Base-by-base conservation (phyloP, 2,113 vertebrate genomes). In the Physeter macrocephalus region DNA sequence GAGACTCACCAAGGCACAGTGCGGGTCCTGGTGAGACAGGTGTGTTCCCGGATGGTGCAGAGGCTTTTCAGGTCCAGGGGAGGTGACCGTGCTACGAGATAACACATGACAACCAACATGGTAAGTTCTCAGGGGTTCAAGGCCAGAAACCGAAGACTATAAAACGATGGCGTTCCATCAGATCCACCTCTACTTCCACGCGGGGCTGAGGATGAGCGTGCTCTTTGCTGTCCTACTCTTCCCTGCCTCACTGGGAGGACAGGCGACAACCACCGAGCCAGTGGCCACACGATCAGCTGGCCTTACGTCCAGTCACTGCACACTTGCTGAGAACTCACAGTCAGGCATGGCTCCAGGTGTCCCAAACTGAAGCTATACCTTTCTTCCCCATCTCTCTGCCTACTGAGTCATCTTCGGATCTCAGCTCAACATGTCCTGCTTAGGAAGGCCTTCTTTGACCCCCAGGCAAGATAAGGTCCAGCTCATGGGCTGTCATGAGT, bases 11-110 rank as follows among this genome's bases (percentile, higher is more conserved):
- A 98, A 97, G 99, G 99, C 95, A 99, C 99, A 18, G 99, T 99
- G 98, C 98, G 98, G n/a, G 99, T 99, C 98, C 99, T 99, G 97
- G 98, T 98, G 94, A 99, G 97, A 6, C 99, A 98, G 31, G 99
- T 95, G 34, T 99, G 99, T 96, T 99, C 99, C 81, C 99, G 99
- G 97, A 99, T 99, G 25, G 99, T 99, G 84, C 99, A 99, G 92
- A 99, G 99, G 81, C 98, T 99, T 92, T 99, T 98, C 97, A 99
- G 98, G 98, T 99, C 99, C 95, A 99, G 98, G 7, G 99, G 99
- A 57, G 99, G 99, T 9, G 99, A 99, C 67, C 99, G 99, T 93
- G 98, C 99, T 99, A 98, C 4, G 96, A 93, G 62, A 3, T 78
- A 93, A 77, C 14, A 96, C 49, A 96, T 34, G 72, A 59, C n/a